Evolutionary conservation across 2,113 vertebrate genomes (phyloP).

Genomic region (Onychostoma macrolepis): DNA sequence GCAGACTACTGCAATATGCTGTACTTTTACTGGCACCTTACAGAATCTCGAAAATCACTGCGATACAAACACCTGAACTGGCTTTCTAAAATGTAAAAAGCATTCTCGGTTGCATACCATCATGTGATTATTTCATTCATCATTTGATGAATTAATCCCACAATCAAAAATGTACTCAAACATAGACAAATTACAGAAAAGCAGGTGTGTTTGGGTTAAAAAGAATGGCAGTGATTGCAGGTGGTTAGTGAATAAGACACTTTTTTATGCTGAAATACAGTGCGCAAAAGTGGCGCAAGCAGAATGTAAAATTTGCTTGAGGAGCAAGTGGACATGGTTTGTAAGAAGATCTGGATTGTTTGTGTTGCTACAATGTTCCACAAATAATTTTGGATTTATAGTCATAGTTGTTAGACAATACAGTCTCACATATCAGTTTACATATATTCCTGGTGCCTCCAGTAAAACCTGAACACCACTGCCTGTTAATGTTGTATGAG

Average conservation of each 20-base stretch:
- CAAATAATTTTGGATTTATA: conserved; percentile 13
- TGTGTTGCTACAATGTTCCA: not conserved
- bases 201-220: not conserved
- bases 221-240: not conserved
- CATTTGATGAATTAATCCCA: not conserved
- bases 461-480: conserved; percentile 50
- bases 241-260: not conserved
- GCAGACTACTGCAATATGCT: not conserved
- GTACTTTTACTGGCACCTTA: not conserved
- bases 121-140: not conserved
- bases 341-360: not conserved
- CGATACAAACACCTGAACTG: not conserved
- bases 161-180: not conserved
- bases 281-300: not conserved
- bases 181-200: not conserved
- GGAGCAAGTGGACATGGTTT: not conserved
- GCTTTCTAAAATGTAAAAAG: not conserved
- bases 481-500: conserved; percentile 33
- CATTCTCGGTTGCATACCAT: not conserved
- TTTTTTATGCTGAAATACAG: not conserved
- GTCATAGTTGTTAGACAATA: not conserved
- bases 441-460: conserved; percentile 49
- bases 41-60: not conserved
- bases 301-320: not conserved
- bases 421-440: conserved; percentile 42